Evolutionary conservation across 2,113 vertebrate genomes (phyloP).

Genomic region (Himantopus leucocephalus): DNA sequence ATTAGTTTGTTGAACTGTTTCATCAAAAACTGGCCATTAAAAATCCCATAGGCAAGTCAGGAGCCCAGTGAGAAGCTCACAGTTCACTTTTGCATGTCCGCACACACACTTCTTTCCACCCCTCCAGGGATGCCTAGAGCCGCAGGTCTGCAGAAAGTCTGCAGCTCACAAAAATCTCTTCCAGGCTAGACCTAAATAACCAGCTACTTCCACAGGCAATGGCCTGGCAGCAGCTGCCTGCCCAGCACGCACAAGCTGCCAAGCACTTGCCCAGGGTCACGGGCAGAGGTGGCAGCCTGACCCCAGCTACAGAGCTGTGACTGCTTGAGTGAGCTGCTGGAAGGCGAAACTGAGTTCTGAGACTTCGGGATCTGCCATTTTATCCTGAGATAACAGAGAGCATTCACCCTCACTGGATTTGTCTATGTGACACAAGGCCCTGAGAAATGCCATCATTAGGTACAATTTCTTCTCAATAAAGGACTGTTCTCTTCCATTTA

Average conservation of each 20-base stretch:
- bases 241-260: neutral
- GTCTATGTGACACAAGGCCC: neutral
- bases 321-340: neutral
- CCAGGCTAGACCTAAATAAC: neutral
- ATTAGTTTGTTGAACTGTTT: neutral
- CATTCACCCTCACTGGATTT: neutral
- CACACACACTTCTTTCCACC: neutral
- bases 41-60: neutral
- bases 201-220: neutral
- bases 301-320: neutral
- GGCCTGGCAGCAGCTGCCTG: neutral
- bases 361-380: neutral
- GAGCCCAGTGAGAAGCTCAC: rapidly evolving
- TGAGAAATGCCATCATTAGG: neutral
- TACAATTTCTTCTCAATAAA: neutral
- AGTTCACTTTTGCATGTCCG: neutral
- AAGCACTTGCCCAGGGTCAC: neutral
- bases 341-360: neutral
- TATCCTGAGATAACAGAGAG: neutral
- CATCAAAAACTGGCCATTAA: neutral
- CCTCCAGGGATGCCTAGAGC: neutral
- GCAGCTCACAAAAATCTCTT: neutral
- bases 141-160: neutral
- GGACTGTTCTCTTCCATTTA: neutral
- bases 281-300: neutral